Evolutionary conservation across 2,888 invertebrate species (phyloP), one percentile per base, ranked within the genome.

Genomic region (Synanthedon tipuliformis): DNA sequence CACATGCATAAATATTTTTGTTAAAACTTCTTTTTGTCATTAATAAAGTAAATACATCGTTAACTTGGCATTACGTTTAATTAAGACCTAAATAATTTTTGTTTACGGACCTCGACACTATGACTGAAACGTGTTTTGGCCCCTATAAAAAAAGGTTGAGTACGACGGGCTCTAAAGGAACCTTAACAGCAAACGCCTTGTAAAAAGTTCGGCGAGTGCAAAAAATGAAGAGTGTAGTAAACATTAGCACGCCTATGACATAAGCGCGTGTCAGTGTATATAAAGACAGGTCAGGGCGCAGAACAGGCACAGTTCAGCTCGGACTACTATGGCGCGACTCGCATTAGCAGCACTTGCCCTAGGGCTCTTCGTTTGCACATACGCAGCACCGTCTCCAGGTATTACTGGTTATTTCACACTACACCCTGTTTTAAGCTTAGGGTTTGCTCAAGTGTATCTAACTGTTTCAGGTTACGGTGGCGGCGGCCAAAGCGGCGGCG

Each of bases 221-320:
- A 81, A 82, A 79, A 82, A 58, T 73, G 70, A 73, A 71, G 74
- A 74, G 64, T 64, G 57, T 61, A 59, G 65, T 68, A 74, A 75
- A 75, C 68, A 71, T 67, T 71, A 58, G 66, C 57, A 52, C 57
- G 61, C 56, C 56, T 68, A 77, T 78, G 76, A 74, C 74, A 73
- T 76, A 73, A 75, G 73, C 73, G 52, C 49, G 56, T 48, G 54
- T 34, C 8, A 34, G 34, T 55, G 66, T 79, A 78, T 83, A 82
- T 67, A 82, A 10, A 75, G 72, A 63, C 60, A 55, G 50, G 53
- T 57, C 50, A 54, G 54, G 53, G 57, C 8, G 53, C 18, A 41
- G 13, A 45, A 34, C 49, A 15, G 54, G 55, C 63, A 73, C 72
- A 74, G 73, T 76, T 57, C 34, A 60, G 59, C 50, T 61, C 62